Base-by-base conservation (phyloP, 2,888 invertebrate species). In the Orthosia gracilis region DNA sequence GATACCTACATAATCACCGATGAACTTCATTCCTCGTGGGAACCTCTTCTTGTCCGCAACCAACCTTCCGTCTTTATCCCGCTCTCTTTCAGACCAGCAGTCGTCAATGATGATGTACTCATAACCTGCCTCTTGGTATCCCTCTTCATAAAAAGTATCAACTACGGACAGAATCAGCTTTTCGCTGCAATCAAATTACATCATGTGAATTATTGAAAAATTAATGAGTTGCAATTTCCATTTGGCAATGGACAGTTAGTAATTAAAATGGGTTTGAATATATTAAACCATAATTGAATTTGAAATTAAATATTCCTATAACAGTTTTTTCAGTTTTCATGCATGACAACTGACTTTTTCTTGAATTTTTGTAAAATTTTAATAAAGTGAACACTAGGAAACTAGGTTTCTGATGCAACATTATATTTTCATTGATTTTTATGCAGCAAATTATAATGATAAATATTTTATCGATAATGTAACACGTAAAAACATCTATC, bases 81-180 rank as follows among this genome's bases (percentile, higher is more conserved):
- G 93, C 1, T 94, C 76, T 75, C 91, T 96, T 76, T 97, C 97
- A 31, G 98, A 95, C 98, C 98, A 98, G 89, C 98, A 98, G 90
- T 98, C 98, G 89, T 98, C 98, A 59, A 98, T 97, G 47, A 97
- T 97, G 1, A 98, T 96, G 89, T 98, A 98, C 85, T 98, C 97
- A 89, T 97, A 98, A 0, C 98, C 98, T 0, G 97, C 97, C 76
- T 97, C 97, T 54, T 96, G 96, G 89, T 98, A 98, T 0, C 98
- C 98, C 78, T 98, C 97, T 0, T 94, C 92, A 40, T 97, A 97
- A 86, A 98, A 94, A 49, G 96, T 88, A 88, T 98, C 97, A 0
- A 97, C 97, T 65, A 97, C 97, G 2, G 97, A 96, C 63, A 96
- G 93, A 75, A 98, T 97, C 12, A 98, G 91, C 0, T 96, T 82